These are phyloP conservation scores for Caenorhabditis afra DNA, from an alignment of 2,888 invertebrate genomes.

Conservation along the genomic window DNA sequence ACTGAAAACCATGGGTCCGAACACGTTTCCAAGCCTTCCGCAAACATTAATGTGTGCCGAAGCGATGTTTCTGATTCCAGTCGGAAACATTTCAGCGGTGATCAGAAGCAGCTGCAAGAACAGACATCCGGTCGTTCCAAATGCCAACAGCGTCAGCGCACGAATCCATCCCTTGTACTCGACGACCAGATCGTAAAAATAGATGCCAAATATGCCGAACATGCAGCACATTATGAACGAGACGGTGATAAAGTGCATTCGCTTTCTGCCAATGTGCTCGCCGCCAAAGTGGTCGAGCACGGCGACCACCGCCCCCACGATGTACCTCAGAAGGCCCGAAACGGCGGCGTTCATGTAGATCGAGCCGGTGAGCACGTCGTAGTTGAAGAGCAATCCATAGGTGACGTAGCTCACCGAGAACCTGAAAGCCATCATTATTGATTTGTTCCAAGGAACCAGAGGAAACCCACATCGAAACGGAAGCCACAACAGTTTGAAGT, in stretches of 20 bases:
- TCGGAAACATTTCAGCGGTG: constrained; percentile 70
- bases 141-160: constrained; percentile 65
- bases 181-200: constrained; percentile 47
- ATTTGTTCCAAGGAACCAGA: neutral
- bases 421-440: constrained; percentile 58
- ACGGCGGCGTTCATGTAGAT: constrained; percentile 73
- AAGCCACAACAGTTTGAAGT: constrained; percentile 47
- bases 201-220: constrained; percentile 61
- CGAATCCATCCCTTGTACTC: constrained; percentile 51
- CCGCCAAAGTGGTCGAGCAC: constrained; percentile 67
- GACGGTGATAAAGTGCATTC: constrained; percentile 69
- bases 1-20: constrained; percentile 69
- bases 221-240: constrained; percentile 66
- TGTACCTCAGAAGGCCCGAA: constrained; percentile 73
- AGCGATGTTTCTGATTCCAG: constrained; percentile 67
- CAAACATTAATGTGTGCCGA: constrained; percentile 68
- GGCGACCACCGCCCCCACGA: constrained; percentile 69
- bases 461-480: constrained; percentile 50
- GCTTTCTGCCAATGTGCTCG: constrained; percentile 60
- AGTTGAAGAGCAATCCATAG: constrained; percentile 76
- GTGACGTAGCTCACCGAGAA: constrained; percentile 72
- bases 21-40: constrained; percentile 68
- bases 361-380: constrained; percentile 72
- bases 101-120: constrained; percentile 61
- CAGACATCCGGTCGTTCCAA: constrained; percentile 69